Evolutionary conservation across 2,888 invertebrate genomes (phyloP), one percentile per base, ranked within the genome.

Genomic region (Drosophila infuscata): DNA sequence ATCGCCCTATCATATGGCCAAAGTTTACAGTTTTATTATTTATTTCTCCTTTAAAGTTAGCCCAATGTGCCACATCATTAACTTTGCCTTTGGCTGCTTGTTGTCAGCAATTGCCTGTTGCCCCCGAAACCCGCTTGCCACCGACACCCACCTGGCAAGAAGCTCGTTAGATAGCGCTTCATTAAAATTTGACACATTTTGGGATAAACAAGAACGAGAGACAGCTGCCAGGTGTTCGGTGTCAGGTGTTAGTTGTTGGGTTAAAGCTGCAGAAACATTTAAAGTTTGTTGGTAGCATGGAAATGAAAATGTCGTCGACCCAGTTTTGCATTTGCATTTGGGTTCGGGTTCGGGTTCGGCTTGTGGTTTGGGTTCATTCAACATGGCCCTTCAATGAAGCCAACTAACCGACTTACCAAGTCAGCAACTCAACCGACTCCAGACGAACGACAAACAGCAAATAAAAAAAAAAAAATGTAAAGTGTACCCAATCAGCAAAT

Each of bases 131-230:
- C 2, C 7, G 11, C 12, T 11, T 46, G 11, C 2, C 38, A 8
- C 0, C 20, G 46, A 46, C 12, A n/a, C 30, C 41, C 54, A 74
- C 49, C 43, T 56, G 51, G 60, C 51, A 49, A 65, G 61, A 53
- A 81, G 89, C 89, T 85, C 89, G 89, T 85, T 85, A 85, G 89
- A 73, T 64, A 68, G 74, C 70, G 84, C 73, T 85, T 85, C 85
- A 85, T 85, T 85, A 85, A 85, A 85, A 85, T 87, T 89, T 82
- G 82, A 85, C 85, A 85, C 80, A 83, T 82, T 46, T 80, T 70
- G 82, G 70, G 53, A 60, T 65, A 64, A 67, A 67, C 53, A 54
- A 65, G 60, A 58, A 43, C 20, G 57, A 41, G 57, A 41, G 41
- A 30, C 30, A 30, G 20, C n/a, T 56, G 56, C 38, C 29, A 6